These are phyloP conservation scores for Megathymus violae DNA, from an alignment of 1,140 invertebrate genomes.

Conservation along the genomic window DNA sequence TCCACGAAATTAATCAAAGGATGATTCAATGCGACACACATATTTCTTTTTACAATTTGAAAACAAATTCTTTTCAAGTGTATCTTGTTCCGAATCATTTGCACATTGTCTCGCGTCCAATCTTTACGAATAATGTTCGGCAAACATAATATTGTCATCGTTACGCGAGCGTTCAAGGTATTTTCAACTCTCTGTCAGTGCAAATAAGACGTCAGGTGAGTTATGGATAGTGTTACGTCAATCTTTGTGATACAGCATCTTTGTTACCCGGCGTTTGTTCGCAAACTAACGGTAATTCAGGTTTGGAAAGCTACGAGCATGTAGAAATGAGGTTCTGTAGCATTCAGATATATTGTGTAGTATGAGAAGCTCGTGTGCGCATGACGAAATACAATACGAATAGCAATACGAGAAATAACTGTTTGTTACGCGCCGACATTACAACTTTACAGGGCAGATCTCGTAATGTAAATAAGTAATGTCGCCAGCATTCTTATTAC, in stretches of 20 bases:
- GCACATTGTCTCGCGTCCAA: slow-evolving; percentile 41
- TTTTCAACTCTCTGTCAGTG: not conserved
- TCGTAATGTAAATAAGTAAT: no score
- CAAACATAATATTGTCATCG: slow-evolving; percentile 13
- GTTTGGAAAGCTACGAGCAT: slow-evolving; percentile 53
- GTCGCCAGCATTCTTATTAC: no score
- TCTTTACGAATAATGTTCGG: slow-evolving; percentile 28
- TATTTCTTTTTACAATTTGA: slow-evolving; percentile 28
- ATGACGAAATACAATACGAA: not conserved
- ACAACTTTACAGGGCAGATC: no score
- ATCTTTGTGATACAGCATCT: slow-evolving; percentile 50
- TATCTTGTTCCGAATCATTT: slow-evolving; percentile 39
- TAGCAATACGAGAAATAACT: no score
- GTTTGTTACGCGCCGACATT: no score
- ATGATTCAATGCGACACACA: slow-evolving; percentile 17
- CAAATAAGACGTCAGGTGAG: slow-evolving; percentile 10
- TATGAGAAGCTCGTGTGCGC: not conserved
- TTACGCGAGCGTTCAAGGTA: not conserved
- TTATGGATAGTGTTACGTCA: not conserved
- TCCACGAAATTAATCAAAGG: slow-evolving; percentile 8
- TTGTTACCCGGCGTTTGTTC: slow-evolving; percentile 52
- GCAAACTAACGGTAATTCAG: slow-evolving; percentile 63
- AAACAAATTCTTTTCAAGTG: slow-evolving; percentile 30
- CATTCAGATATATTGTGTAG: slow-evolving; percentile 20
- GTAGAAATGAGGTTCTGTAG: slow-evolving; percentile 33